Evolutionary conservation across 2,888 invertebrate genomes (phyloP), one percentile per base, ranked within the genome.

Genomic region (Lasius fuliginosus): DNA sequence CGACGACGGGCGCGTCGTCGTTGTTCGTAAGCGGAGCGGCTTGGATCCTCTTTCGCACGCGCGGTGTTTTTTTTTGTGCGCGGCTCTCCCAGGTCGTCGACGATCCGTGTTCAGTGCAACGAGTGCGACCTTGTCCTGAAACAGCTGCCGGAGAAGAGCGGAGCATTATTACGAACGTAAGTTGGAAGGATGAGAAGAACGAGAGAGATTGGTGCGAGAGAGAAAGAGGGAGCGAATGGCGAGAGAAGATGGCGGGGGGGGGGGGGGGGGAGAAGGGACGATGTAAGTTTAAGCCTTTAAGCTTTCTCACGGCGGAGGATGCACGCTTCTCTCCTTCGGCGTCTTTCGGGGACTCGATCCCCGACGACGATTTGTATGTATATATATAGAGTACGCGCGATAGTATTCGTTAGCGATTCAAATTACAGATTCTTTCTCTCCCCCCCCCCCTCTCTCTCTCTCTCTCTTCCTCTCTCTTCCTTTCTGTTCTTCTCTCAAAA

Each of bases 91-190:
- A n/a, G 49, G 49, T 58, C 56, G 58, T 12, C 58, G 58, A 58
- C 12, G 8, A 53, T 4, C 11, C 46, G 67, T 67, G 27, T 67
- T 6, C 42, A 27, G 67, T 67, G 67, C 65, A 74, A 1, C 58
- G 30, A 15, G 77, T 9, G 56, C 77, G 53, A 77, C 67, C 77
- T 67, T 77, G 77, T 40, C 58, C 42, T 77, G 67, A 40, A 58
- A 67, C 77, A 77, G 67, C 77, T 77, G 77, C 65, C 42, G 77
- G 77, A 68, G 77, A 53, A 68, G 42, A 27, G 33, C 11, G 6
- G 74, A 77, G 67, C 42, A 23, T 77, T 8, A 53, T 30, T 30
- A 58, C 65, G 30, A 67, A 58, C 67, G 77, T 77, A 58, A 77
- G 77, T 68, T 30, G 40, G 3, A 1, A 40, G 69, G 69, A 81